A percentile compares a stretch with the other conserved stretches of the same genome.
phyloP scores from a whole-genome alignment of 2,797 vertebrate species.

The Alectoris magna region DNA sequence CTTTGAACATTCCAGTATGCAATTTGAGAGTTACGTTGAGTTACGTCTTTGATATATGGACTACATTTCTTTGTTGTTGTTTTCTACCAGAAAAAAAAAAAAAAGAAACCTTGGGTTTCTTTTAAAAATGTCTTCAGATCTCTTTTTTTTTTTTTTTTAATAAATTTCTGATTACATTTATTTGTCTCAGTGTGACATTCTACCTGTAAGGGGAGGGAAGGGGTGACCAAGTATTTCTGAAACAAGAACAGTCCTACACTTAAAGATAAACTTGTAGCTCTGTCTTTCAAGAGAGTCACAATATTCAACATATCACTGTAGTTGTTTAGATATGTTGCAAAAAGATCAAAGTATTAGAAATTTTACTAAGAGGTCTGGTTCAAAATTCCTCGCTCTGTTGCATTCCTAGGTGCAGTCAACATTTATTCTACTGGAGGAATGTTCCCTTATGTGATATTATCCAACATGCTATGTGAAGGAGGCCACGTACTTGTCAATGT shows the following conservation, averaged over 20 bases:
- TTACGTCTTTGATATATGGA: not conserved
- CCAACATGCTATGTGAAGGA: not conserved
- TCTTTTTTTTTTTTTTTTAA: conserved; percentile 5
- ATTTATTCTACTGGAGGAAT: not conserved
- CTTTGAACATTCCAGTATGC: not conserved
- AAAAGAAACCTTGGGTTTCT: not conserved
- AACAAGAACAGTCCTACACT: not conserved
- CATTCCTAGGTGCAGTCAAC: not conserved
- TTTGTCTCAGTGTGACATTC: not conserved
- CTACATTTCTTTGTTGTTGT: not conserved
- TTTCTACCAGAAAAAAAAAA: not conserved
- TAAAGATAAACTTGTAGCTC: not conserved
- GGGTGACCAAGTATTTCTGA: not conserved
- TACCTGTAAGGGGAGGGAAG: too few species aligned
- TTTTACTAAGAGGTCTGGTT: not conserved
- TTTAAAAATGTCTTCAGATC: not conserved
- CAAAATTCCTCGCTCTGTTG: not conserved
- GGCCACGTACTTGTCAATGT: not conserved
- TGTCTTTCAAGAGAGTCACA: not conserved
- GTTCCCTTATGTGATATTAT: not conserved
- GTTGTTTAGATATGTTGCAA: not conserved
- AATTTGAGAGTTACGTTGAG: not conserved
- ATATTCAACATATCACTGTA: not conserved
- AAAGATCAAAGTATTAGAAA: not conserved
- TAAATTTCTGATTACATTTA: not conserved